Percentiles rank a stretch among this genome's conserved stretches.
Conservation (phyloP, 2,797 vertebrate genomes). For the Mustela erminea region DNA sequence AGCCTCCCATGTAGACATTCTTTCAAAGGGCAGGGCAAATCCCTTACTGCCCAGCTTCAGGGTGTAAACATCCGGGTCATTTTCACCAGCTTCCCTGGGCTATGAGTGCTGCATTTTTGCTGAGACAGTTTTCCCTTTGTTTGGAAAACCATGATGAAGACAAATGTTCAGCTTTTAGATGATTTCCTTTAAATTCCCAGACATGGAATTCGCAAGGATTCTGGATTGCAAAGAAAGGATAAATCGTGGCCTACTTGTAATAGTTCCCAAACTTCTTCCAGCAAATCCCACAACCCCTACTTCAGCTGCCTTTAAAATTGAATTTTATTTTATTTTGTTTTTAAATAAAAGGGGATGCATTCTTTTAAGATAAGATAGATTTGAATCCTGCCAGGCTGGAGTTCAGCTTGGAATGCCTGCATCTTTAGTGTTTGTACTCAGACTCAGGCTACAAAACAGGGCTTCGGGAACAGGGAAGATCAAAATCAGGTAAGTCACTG, state of each 20-base stretch:
- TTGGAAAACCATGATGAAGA: not conserved
- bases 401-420: not conserved
- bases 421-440: not conserved
- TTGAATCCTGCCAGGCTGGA: not conserved
- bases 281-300: not conserved
- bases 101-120: not conserved
- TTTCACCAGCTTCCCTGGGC: not conserved
- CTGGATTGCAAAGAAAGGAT: not conserved
- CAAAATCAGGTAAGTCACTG: not conserved
- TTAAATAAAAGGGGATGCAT: not conserved
- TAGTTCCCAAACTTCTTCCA: not conserved
- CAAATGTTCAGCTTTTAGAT: not conserved
- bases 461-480: not conserved
- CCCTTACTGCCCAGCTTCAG: not conserved
- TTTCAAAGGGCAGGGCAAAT: not conserved
- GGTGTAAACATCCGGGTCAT: rapidly evolving
- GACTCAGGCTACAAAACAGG: not conserved
- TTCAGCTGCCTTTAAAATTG: not conserved
- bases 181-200: conserved; percentile 17
- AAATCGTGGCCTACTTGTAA: not conserved
- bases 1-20: not conserved
- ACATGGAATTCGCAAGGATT: not conserved
- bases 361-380: not conserved
- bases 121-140: not conserved
- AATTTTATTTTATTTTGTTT: not conserved